A percentile compares a stretch with the other conserved stretches of the same genome.
Evolutionary conservation across 2,888 invertebrate species (phyloP).

Genomic region (Sycophila texana): DNA sequence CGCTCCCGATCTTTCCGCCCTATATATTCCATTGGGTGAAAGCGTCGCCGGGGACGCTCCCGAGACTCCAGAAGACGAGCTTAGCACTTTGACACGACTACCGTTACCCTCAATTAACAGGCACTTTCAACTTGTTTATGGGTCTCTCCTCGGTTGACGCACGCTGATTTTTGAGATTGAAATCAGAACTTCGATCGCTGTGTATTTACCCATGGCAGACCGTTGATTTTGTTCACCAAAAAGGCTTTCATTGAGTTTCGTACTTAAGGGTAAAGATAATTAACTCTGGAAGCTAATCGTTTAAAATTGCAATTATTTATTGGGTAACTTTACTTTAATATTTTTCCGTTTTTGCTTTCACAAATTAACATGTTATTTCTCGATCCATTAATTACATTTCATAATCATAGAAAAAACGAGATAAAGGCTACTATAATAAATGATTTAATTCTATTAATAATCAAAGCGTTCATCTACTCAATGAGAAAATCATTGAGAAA

Average conservation of each 20-base stretch:
- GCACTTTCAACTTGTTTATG: constrained; percentile 26
- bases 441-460: not conserved
- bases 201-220: not conserved
- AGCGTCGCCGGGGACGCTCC: constrained; percentile 1
- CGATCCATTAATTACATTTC: not conserved
- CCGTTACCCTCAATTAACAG: constrained; percentile 1
- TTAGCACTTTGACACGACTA: not conserved
- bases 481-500: constrained; percentile 5
- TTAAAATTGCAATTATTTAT: too few species aligned
- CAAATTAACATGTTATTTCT: not conserved
- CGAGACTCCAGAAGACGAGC: constrained; percentile 6
- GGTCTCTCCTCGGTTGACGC: not conserved
- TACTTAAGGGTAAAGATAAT: too few species aligned
- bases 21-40: constrained; percentile 22
- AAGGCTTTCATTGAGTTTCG: too few species aligned
- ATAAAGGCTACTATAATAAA: not conserved
- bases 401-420: not conserved
- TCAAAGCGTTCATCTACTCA: not conserved
- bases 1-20: constrained; percentile 26
- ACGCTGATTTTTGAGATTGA: not conserved
- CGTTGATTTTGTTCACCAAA: not conserved
- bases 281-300: too few species aligned
- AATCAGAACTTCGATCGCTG: not conserved
- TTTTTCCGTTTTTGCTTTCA: too few species aligned
- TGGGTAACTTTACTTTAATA: too few species aligned